Base-by-base conservation (phyloP, 2,797 vertebrate genomes). In the Sebastes matsubarae region DNA sequence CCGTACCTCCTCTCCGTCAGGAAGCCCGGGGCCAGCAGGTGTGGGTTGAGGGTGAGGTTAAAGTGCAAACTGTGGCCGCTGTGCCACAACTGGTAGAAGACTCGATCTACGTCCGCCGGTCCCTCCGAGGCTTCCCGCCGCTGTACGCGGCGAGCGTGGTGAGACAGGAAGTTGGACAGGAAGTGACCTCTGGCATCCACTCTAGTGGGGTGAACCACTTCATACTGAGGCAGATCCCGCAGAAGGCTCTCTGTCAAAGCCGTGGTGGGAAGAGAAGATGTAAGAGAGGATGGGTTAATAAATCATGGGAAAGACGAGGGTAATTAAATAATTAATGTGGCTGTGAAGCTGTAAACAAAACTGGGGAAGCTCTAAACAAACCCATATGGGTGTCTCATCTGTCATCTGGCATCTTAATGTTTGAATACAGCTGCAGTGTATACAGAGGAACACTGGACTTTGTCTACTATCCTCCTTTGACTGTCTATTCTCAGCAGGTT, bases 111-210 rank as follows among this genome's bases (percentile, higher is more conserved):
- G 30, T 38, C 87, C 30, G 22, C 79, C 0, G 58, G 25, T 18
- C 67, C 87, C 30, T 89, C 76, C 1, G 90, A 87, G 1, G 95
- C 86, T 20, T 96, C 96, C 75, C 98, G 87, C 2, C 97, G 96
- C 67, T 93, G 96, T 3, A 98, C 84, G 13, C 95, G 92, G 66
- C 87, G 93, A 1, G 89, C 89, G 0, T 93, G 97, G 57, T 97
- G 96, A 61, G 96, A 96, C 88, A 99, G 88, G 64, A 97, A 95
- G 68, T 97, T 97, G 81, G 98, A 99, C 89, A 99, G 87, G 93
- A 99, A 99, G 25, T 92, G 91, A 64, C 98, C 98, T 2, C 91
- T 91, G 73, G 96, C 97, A 12, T 99, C 97, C 46, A 99, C 96
- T 87, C 96, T 94, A 14, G 95, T 66, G 1, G 98, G 98, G 87